phyloP scores from a whole-genome alignment of 1,140 invertebrate species.

The Lucilia cuprina region DNA sequence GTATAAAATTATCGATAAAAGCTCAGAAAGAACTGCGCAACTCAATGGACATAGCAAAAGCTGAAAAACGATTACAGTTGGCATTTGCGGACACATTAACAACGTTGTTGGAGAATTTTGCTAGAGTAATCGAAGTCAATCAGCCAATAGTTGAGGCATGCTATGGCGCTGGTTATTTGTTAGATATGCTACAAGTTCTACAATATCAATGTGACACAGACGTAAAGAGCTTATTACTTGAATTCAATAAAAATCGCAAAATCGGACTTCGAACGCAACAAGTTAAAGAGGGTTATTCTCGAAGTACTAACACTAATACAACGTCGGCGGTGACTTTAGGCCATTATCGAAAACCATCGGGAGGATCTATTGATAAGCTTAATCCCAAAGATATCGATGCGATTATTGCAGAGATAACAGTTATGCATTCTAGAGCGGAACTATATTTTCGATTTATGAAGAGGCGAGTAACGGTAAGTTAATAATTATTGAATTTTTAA shows the following conservation, averaged over 20 bases:
- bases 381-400: conserved; percentile 90
- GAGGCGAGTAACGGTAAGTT: conserved; percentile 76
- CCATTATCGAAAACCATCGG: conserved; percentile 58
- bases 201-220: conserved; percentile 89
- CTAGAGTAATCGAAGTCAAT: conserved; percentile 87
- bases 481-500: not conserved
- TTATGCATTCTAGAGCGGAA: conserved; percentile 89
- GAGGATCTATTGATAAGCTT: conserved; percentile 66
- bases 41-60: conserved; percentile 69
- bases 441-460: conserved; percentile 88
- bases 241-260: conserved; percentile 79
- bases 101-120: conserved; percentile 87
- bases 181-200: conserved; percentile 75
- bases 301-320: conserved; percentile 43
- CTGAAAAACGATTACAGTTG: conserved; percentile 76
- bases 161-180: conserved; percentile 84
- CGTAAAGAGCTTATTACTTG: conserved; percentile 72
- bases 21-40: conserved; percentile 77
- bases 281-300: conserved; percentile 68
- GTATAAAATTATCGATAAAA: conserved; percentile 78
- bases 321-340: conserved; percentile 58
- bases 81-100: conserved; percentile 86
- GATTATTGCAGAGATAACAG: conserved; percentile 87
- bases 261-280: conserved; percentile 73
- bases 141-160: conserved; percentile 93